Conservation (phyloP, 2,888 invertebrate genomes). For the Elmis aenea region DNA sequence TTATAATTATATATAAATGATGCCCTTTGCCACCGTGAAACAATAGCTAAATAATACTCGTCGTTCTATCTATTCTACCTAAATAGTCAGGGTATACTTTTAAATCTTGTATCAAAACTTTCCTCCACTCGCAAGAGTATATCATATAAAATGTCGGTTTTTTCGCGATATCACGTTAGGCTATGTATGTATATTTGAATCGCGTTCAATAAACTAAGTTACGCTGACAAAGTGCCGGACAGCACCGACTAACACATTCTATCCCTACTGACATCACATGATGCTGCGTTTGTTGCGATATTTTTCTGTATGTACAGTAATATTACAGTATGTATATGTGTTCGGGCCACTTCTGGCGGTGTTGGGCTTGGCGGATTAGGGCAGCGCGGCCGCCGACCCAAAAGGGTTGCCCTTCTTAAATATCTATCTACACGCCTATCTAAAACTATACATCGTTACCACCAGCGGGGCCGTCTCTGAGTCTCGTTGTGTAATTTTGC, state of each 20-base stretch:
- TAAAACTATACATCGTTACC: conserved; percentile 2
- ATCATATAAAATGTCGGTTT: conserved; percentile 43
- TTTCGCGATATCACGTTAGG: conserved; percentile 46
- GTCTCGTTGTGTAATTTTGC: conserved; percentile 19
- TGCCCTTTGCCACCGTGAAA: conserved; percentile 21
- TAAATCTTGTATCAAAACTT: conserved; percentile 48
- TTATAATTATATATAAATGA: conserved; percentile 36
- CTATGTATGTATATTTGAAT: conserved; percentile 33
- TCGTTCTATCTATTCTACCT: conserved; percentile 32
- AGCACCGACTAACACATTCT: conserved; percentile 24
- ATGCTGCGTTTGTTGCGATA: conserved; percentile 37
- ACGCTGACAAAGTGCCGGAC: conserved; percentile 16
- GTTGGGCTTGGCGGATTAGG: conserved; percentile 13
- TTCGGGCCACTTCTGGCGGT: conserved; percentile 23
- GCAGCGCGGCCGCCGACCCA: conserved; percentile 9
- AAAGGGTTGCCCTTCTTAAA: conserved; percentile 1
- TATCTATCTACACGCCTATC: conserved; percentile 2
- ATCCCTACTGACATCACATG: conserved; percentile 33
- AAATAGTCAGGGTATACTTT: conserved; percentile 42
- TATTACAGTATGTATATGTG: conserved; percentile 39
- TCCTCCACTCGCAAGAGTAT: conserved; percentile 42
- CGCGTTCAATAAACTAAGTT: conserved; percentile 25
- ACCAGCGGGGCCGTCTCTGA: conserved; percentile 18
- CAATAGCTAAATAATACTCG: conserved; percentile 42
- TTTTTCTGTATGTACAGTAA: conserved; percentile 41